These are phyloP conservation scores for Aurelia coerulea DNA, from an alignment of 30 jellyfish, hydroid and myxozoan genomes.

Conservation along the genomic window DNA sequence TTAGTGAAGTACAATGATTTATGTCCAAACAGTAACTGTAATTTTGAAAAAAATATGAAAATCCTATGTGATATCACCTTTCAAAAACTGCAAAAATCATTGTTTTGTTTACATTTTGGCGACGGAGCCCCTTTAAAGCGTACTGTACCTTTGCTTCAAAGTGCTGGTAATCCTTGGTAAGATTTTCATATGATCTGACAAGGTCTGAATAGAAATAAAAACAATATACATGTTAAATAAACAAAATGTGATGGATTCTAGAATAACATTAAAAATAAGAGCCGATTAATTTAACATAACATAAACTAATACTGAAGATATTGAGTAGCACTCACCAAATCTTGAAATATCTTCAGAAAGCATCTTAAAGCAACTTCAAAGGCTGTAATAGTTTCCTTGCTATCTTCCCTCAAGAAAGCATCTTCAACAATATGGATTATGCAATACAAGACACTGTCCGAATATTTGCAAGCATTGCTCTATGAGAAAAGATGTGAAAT, in stretches of 20 bases:
- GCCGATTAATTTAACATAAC: background rate
- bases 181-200: slow-evolving; percentile 51
- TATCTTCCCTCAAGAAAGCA: background rate
- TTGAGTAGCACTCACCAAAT: slow-evolving; percentile 30
- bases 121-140: no score
- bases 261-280: no score
- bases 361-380: slow-evolving; percentile 57
- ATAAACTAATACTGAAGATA: background rate
- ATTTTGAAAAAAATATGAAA: no score
- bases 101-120: no score
- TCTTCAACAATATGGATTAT: slow-evolving; percentile 47
- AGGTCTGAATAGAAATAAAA: slow-evolving; percentile 1
- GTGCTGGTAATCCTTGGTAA: slow-evolving; percentile 34
- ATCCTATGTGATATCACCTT: no score
- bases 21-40: no score
- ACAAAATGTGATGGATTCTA: no score
- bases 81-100: no score
- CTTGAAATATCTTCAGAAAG: slow-evolving; percentile 45
- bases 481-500: background rate
- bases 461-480: slow-evolving; percentile 49
- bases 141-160: slow-evolving; percentile 39
- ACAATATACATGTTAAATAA: no score
- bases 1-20: no score
- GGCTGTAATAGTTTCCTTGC: slow-evolving; percentile 22
- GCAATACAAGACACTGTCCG: slow-evolving; percentile 48